phyloP scores from a whole-genome alignment of 2,113 vertebrate genomes.

The Paradoxurus hermaphroditus region DNA sequence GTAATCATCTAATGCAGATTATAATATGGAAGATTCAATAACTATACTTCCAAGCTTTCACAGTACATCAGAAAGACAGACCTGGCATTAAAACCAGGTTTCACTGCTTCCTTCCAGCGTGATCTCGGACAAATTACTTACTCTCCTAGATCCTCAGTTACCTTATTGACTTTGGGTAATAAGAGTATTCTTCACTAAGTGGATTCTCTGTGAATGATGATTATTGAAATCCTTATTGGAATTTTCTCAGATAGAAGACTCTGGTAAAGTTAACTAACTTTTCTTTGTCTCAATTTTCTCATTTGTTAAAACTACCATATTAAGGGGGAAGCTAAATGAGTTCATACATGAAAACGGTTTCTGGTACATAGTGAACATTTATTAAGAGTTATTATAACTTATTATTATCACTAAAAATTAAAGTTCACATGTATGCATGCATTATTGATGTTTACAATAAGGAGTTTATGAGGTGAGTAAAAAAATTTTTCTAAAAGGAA shows the following conservation, averaged over 20 bases:
- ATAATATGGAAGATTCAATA: neutral
- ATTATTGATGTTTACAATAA: constrained; percentile 32
- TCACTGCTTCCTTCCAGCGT: neutral
- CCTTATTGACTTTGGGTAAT: neutral
- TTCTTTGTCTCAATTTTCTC: neutral
- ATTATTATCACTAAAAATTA: neutral
- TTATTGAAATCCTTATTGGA: neutral
- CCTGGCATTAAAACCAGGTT: neutral
- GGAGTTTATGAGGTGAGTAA: neutral
- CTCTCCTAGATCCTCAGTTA: neutral
- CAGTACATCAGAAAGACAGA: neutral
- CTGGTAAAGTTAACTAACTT: neutral
- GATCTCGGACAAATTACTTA: neutral
- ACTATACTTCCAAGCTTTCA: neutral
- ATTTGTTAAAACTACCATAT: neutral
- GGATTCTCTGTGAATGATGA: neutral
- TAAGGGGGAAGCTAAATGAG: neutral
- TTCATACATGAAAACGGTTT: neutral
- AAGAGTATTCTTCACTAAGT: neutral
- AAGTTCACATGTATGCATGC: neutral
- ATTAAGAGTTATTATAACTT: neutral
- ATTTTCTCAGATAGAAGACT: neutral
- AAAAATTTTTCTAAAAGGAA: neutral
- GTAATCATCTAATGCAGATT: neutral
- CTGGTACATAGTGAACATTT: neutral